Conservation (phyloP, 2,797 vertebrate genomes). For the Fistularia commersonii region DNA sequence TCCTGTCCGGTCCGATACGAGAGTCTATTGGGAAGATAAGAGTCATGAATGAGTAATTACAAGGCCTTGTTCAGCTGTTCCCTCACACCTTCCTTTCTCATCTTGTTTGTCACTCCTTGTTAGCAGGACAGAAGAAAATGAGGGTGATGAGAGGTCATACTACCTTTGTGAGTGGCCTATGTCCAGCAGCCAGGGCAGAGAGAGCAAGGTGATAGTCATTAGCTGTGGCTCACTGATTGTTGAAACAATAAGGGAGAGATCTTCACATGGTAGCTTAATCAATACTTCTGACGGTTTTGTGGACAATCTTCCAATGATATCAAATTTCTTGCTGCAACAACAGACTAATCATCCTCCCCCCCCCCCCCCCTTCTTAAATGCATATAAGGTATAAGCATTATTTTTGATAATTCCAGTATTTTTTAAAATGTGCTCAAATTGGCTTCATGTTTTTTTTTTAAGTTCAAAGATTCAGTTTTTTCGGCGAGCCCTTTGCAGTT, state of each 20-base stretch:
- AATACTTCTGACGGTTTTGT: neutral
- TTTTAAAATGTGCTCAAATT: no score
- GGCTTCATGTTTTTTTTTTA: no score
- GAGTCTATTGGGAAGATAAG: conserved; percentile 83
- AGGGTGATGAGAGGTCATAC: conserved; percentile 38
- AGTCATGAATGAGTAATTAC: conserved; percentile 68
- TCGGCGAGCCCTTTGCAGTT: no score
- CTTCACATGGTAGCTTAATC: neutral
- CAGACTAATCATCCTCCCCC: no score
- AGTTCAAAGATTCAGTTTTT: no score
- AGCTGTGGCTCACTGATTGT: conserved; percentile 29
- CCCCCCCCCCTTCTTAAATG: no score
- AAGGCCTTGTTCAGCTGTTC: conserved; percentile 52
- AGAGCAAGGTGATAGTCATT: conserved; percentile 23
- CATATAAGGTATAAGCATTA: no score
- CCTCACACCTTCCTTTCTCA: conserved; percentile 46
- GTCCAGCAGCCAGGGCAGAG: conserved; percentile 35
- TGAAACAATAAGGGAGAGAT: conserved; percentile 23
- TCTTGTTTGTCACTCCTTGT: conserved; percentile 58
- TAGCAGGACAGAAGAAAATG: conserved; percentile 47
- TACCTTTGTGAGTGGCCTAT: conserved; percentile 38
- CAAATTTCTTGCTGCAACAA: no score
- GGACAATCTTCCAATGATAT: no score
- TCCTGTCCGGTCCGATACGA: conserved; percentile 98
- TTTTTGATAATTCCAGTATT: no score